phyloP scores from a whole-genome alignment of 2,888 invertebrate species.

The Cremastinae sp. region DNA sequence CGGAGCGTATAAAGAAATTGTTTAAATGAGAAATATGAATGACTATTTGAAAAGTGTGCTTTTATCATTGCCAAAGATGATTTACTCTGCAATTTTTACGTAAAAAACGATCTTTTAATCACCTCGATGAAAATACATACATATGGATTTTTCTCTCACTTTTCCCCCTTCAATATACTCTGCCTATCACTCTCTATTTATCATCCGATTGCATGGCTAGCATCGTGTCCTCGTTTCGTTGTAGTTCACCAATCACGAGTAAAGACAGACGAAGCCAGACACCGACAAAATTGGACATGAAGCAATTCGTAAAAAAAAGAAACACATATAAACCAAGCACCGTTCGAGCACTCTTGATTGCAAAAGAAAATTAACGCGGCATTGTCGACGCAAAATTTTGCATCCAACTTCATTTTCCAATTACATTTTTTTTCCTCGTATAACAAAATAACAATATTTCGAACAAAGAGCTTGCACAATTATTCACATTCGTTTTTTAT shows the following conservation, averaged over 20 bases:
- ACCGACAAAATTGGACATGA: conserved; percentile 1
- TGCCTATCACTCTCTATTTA: conserved; percentile 36
- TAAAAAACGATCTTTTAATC: background rate
- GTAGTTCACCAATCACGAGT: conserved; percentile 58
- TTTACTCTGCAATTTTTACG: too few relatives aligned
- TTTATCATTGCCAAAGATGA: too few relatives aligned
- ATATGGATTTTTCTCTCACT: conserved; percentile 26
- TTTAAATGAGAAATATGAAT: too few relatives aligned
- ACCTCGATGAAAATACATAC: conserved; percentile 9
- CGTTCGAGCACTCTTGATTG: background rate
- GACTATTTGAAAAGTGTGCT: too few relatives aligned
- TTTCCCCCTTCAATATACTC: conserved; percentile 23
- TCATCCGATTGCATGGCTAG: conserved; percentile 70
- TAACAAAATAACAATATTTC: too few relatives aligned
- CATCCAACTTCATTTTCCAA: too few relatives aligned
- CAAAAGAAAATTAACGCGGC: conserved; percentile 23
- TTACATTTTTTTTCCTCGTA: too few relatives aligned
- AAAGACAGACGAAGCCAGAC: conserved; percentile 21
- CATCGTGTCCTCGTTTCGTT: conserved; percentile 69
- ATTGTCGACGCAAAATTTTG: conserved; percentile 44
- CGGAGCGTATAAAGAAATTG: too few relatives aligned
- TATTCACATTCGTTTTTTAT: too few relatives aligned
- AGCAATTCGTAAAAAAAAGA: conserved; percentile 9
- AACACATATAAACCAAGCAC: background rate
- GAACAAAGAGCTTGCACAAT: too few relatives aligned